phyloP scores from a whole-genome alignment of 2,113 vertebrate species.

The Neoarius graeffei region DNA sequence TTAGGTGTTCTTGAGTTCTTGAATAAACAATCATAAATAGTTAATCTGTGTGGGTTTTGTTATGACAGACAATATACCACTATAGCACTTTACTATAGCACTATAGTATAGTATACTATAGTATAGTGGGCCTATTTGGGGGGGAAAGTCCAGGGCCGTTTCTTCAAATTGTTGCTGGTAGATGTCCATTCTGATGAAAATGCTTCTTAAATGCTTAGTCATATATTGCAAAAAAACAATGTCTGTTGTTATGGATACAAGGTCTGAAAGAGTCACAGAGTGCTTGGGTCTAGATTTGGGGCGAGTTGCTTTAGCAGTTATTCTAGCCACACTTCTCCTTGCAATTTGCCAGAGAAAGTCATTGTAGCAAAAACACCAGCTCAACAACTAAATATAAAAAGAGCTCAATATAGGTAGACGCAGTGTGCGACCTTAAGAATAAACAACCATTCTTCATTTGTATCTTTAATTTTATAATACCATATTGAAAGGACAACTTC shows the following conservation, averaged over 20 bases:
- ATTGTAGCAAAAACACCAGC: not conserved
- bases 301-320: not conserved
- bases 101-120: no score
- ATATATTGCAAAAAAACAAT: not conserved
- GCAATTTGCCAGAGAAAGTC: not conserved
- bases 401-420: not conserved
- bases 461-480: constrained; percentile 34
- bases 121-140: no score
- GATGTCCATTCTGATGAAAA: not conserved
- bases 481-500: constrained; percentile 3
- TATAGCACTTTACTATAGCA: no score
- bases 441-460: constrained; percentile 4
- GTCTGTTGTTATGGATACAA: not conserved
- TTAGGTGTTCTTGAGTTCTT: no score
- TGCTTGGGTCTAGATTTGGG: not conserved
- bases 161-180: not conserved
- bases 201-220: not conserved
- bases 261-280: not conserved
- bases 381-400: constrained; percentile 5
- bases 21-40: no score
- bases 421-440: constrained; percentile 5
- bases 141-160: no score
- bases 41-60: no score
- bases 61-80: no score
- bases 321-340: not conserved